A percentile compares a stretch with the other conserved stretches of the same genome.
These are phyloP conservation scores for Boloria selene DNA, from an alignment of 2,888 invertebrate species.

Conservation along the genomic window DNA sequence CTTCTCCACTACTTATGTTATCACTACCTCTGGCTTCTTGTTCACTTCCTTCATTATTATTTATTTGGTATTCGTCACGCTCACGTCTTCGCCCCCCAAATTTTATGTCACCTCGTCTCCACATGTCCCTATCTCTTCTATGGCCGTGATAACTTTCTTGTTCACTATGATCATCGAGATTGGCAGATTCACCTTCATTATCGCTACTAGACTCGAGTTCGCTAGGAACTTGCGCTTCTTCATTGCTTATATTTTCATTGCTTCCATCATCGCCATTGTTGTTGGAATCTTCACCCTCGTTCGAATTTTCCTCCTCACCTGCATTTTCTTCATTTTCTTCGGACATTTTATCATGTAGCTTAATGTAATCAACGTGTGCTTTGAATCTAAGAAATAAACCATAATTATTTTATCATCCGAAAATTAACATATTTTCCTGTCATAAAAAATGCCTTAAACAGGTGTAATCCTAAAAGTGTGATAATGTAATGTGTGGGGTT, in stretches of 20 bases:
- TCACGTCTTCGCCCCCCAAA: constrained; percentile 1
- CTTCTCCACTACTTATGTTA: constrained; percentile 18
- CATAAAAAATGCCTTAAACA: too few species aligned
- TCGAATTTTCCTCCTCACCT: constrained; percentile 20
- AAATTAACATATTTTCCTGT: not conserved
- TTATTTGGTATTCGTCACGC: constrained; percentile 1
- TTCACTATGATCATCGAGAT: not conserved
- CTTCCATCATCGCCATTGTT: constrained; percentile 11
- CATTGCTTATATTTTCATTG: constrained; percentile 1
- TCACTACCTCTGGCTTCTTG: not conserved
- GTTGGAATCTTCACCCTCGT: constrained; percentile 11
- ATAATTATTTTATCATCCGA: not conserved
- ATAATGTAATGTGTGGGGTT: too few species aligned
- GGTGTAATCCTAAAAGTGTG: too few species aligned
- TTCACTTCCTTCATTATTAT: constrained; percentile 12
- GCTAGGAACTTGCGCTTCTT: not conserved
- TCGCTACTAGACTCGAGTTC: not conserved
- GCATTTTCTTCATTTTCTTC: constrained; percentile 29
- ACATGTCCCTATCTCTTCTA: not conserved
- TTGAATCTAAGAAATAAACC: constrained; percentile 42
- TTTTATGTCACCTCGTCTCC: constrained; percentile 9
- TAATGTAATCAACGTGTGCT: constrained; percentile 43
- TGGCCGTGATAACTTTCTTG: not conserved
- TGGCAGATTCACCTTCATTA: not conserved
- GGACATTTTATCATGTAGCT: constrained; percentile 23